Conservation (phyloP, 2,113 vertebrate genomes). For the Xiphophorus hellerii region DNA sequence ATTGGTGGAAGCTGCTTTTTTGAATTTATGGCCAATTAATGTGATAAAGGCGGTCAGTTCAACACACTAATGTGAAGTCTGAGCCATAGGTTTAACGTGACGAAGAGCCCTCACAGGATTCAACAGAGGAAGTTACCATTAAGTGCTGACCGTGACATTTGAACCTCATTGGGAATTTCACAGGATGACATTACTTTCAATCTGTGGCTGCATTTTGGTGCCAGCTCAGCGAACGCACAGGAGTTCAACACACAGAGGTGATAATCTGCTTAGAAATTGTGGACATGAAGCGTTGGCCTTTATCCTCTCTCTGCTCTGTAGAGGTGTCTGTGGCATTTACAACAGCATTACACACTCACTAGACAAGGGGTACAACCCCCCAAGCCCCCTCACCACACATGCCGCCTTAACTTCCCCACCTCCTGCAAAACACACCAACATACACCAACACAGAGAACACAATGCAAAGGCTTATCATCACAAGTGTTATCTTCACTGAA, state of each 20-base stretch:
- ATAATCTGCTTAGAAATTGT: conserved; percentile 70
- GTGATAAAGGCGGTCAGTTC: conserved; percentile 38
- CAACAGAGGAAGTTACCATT: conserved; percentile 37
- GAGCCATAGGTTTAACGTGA: conserved; percentile 41
- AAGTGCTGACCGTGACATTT: conserved; percentile 60
- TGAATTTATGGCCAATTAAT: conserved; percentile 31
- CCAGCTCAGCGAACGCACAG: conserved; percentile 17
- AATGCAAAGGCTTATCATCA: conserved; percentile 59
- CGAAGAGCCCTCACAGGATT: conserved; percentile 49
- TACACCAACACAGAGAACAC: conserved; percentile 20
- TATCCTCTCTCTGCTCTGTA: conserved; percentile 49
- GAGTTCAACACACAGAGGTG: conserved; percentile 34
- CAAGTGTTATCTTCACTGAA: conserved; percentile 57
- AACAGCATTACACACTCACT: conserved; percentile 66
- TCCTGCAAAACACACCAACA: conserved; percentile 9
- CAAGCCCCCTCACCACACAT: background rate
- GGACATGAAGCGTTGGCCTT: conserved; percentile 45
- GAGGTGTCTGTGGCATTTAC: conserved; percentile 67
- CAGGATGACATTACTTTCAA: conserved; percentile 49
- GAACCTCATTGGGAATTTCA: conserved; percentile 60
- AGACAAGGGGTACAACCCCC: conserved; percentile 33
- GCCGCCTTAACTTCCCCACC: background rate
- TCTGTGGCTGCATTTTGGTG: conserved; percentile 11
- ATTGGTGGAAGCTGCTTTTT: conserved; percentile 29
- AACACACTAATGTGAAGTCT: conserved; percentile 18